These are phyloP conservation scores for Phrynocephalus versicolor DNA, from an alignment of 2,113 vertebrate species.

Conservation along the genomic window DNA sequence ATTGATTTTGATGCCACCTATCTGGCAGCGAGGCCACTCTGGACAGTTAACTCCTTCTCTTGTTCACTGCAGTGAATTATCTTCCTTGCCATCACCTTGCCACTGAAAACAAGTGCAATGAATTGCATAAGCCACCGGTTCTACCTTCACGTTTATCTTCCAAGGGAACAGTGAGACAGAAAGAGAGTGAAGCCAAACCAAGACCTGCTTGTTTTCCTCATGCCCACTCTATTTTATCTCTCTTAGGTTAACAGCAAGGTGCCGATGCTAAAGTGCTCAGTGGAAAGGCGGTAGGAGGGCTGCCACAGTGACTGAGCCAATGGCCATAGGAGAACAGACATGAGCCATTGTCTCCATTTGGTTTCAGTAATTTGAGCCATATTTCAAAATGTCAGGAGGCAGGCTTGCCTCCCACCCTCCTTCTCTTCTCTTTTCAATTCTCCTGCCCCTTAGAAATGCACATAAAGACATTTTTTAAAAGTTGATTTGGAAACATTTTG, in stretches of 20 bases:
- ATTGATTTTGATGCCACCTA: too few relatives aligned
- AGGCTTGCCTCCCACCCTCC: neutral
- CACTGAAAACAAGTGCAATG: neutral
- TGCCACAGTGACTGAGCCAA: constrained; percentile 15
- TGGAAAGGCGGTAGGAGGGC: neutral
- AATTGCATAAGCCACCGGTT: neutral
- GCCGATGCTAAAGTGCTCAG: neutral
- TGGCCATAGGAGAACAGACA: neutral
- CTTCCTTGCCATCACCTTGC: neutral
- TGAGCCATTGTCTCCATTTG: constrained; percentile 27
- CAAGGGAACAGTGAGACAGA: neutral
- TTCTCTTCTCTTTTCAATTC: neutral
- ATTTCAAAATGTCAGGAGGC: constrained; percentile 18
- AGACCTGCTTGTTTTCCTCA: neutral
- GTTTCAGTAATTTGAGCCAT: constrained; percentile 6
- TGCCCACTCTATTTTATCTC: neutral
- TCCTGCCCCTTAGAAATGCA: neutral
- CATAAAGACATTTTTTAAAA: neutral
- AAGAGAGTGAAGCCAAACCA: neutral
- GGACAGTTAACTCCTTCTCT: neutral
- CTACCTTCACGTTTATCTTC: neutral
- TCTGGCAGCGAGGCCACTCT: too few relatives aligned
- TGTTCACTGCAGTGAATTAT: neutral
- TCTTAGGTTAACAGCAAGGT: neutral
- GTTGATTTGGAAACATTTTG: constrained; percentile 4